Evolutionary conservation across 2,113 vertebrate genomes (phyloP), one percentile per base, ranked within the genome.

Genomic region (Trinectes maculatus): DNA sequence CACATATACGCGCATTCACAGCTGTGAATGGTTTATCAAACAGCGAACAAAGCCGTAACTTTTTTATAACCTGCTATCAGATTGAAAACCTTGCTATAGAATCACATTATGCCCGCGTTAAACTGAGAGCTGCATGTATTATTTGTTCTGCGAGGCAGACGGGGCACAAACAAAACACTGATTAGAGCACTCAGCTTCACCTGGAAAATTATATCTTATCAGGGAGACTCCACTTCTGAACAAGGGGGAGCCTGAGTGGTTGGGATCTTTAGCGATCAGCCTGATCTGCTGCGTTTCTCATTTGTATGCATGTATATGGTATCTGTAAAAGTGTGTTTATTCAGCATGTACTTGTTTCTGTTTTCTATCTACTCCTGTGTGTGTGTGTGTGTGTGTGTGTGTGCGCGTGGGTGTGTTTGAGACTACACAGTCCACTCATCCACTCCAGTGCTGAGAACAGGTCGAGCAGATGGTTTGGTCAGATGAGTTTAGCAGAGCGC

Each of bases 401-500:
- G 19, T 3, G 18, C 54, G 60, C 42, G 39, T 51, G n/a, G n/a
- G n/a, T n/a, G n/a, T n/a, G n/a, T n/a, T n/a, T n/a, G n/a, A n/a
- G n/a, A n/a, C n/a, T n/a, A n/a, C n/a, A n/a, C n/a, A n/a, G 48
- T 49, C 13, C 54, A 57, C 58, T 84, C 55, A 47, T 75, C 74
- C 22, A 53, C 59, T 59, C 15, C 37, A 47, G 31, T 64, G 40
- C 64, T 80, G 58, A 84, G 51, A 68, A 28, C 33, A 55, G 60
- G 68, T 56, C 39, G 1, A 33, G 51, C 90, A 92, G 87, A 77
- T 89, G 80, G 83, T 87, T 79, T 84, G 44, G 87, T 86, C 87
- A 89, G 78, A 59, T 51, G 34, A 74, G 62, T 74, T 67, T 37
- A 74, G 54, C 44, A 47, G 65, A 28, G 18, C 64, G 44, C 71